Percentiles rank a stretch among this genome's conserved stretches.
Conservation (phyloP, 2,888 invertebrate species). For the Sphecodes monilicornis region DNA sequence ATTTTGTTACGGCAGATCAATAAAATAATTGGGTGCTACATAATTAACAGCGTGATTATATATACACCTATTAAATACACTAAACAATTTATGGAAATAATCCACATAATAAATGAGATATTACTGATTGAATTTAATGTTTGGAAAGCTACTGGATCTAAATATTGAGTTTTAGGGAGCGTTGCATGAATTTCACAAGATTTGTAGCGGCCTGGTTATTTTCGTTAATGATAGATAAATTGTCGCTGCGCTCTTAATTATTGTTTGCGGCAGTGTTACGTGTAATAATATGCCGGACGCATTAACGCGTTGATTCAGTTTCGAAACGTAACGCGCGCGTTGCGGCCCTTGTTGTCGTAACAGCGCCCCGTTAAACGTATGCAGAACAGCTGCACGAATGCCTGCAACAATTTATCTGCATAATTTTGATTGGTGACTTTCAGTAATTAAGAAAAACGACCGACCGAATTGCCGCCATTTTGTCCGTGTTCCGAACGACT, state of each 20-base stretch:
- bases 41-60: neutral
- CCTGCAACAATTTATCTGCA: constrained; percentile 39
- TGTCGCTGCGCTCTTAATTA: constrained; percentile 47
- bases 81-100: neutral
- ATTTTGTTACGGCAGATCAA: neutral
- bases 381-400: constrained; percentile 39
- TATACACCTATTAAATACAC: neutral
- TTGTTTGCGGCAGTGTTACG: constrained; percentile 44
- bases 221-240: constrained; percentile 60
- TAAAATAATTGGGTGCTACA: neutral
- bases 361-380: constrained; percentile 20
- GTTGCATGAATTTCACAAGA: constrained; percentile 14
- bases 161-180: neutral
- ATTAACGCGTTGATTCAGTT: constrained; percentile 60
- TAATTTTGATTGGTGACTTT: constrained; percentile 42
- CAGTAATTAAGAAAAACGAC: constrained; percentile 44
- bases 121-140: neutral
- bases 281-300: constrained; percentile 48
- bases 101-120: neutral
- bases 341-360: constrained; percentile 34
- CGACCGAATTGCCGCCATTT: constrained; percentile 15
- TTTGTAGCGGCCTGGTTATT: constrained; percentile 37
- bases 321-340: constrained; percentile 25
- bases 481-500: neutral
- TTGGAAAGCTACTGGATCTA: neutral